These are phyloP conservation scores for Brachyhypopomus occidentalis DNA, from an alignment of 2,113 vertebrate species.

Conservation along the genomic window DNA sequence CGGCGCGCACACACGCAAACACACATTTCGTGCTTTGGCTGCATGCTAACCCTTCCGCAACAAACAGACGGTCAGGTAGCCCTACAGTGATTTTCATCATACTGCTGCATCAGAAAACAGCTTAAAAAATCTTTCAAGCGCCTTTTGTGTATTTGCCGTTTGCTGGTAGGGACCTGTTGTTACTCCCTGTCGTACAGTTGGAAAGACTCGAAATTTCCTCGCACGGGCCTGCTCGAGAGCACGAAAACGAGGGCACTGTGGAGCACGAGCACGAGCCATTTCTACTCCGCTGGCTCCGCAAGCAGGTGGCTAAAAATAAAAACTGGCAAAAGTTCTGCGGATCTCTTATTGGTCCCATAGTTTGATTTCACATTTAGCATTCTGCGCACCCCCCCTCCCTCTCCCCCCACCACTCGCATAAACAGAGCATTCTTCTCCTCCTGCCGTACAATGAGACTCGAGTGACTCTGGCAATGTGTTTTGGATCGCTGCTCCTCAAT, in stretches of 20 bases:
- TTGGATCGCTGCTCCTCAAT: constrained; percentile 82
- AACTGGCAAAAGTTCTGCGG: constrained; percentile 76
- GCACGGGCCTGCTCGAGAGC: constrained; percentile 33
- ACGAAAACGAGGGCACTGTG: constrained; percentile 63
- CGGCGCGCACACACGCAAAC: constrained; percentile 76
- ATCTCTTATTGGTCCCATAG: constrained; percentile 80
- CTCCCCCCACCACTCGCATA: constrained; percentile 70
- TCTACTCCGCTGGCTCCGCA: constrained; percentile 70
- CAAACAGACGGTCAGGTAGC: constrained; percentile 37
- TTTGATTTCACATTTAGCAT: constrained; percentile 82
- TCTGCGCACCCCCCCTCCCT: constrained; percentile 62
- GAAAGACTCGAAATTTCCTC: constrained; percentile 34
- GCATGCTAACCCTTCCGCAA: constrained; percentile 17
- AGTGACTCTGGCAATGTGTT: constrained; percentile 83
- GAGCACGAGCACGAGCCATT: constrained; percentile 66
- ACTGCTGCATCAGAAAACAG: not conserved
- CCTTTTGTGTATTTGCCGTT: not conserved
- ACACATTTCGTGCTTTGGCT: constrained; percentile 55
- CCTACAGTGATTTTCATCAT: constrained; percentile 3
- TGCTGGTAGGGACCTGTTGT: not conserved
- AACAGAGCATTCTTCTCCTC: constrained; percentile 80
- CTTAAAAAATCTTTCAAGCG: not conserved
- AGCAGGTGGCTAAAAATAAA: constrained; percentile 78
- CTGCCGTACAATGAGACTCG: constrained; percentile 81
- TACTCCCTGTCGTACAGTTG: not conserved